Evolutionary conservation across 2,888 invertebrate genomes (phyloP).

Genomic region (Philaethria dido): DNA sequence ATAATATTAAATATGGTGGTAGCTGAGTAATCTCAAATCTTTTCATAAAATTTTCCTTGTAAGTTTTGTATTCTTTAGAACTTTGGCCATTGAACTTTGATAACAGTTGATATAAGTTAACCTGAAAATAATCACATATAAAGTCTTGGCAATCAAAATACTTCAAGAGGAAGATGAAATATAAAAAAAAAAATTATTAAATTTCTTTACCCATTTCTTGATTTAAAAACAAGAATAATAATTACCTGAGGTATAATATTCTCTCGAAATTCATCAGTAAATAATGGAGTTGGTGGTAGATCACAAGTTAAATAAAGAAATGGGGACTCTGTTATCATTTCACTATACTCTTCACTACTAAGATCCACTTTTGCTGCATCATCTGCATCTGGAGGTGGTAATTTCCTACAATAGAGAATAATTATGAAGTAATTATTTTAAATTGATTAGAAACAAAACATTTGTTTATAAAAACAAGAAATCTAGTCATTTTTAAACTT

Average conservation of each 20-base stretch:
- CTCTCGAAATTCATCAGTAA: conserved; percentile 98
- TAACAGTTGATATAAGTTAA: conserved; percentile 96
- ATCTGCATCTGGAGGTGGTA: conserved; percentile 95
- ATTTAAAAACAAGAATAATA: not conserved
- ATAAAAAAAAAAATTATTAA: no score
- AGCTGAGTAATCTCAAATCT: conserved; percentile 97
- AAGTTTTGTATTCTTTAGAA: conserved; percentile 99
- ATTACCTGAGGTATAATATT: conserved; percentile 98
- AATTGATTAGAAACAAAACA: no score
- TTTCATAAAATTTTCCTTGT: conserved; percentile 99
- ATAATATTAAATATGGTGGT: conserved; percentile 97
- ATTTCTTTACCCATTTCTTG: not conserved
- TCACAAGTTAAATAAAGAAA: conserved; percentile 99
- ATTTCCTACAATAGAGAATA: conserved; percentile 85
- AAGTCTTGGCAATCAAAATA: not conserved
- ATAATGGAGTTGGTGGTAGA: conserved; percentile 97
- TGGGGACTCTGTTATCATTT: conserved; percentile 94
- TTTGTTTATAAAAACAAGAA: not conserved
- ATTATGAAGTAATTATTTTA: no score
- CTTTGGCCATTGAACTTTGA: conserved; percentile 97
- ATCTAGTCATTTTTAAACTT: conserved; percentile 31
- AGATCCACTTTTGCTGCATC: conserved; percentile 93
- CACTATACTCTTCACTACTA: conserved; percentile 93
- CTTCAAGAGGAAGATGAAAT: not conserved
- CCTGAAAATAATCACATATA: conserved; percentile 72